A percentile compares a stretch with the other conserved stretches of the same genome.
Evolutionary conservation across 2,797 vertebrate species (phyloP).

Genomic region (Acipenser oxyrinchus): DNA sequence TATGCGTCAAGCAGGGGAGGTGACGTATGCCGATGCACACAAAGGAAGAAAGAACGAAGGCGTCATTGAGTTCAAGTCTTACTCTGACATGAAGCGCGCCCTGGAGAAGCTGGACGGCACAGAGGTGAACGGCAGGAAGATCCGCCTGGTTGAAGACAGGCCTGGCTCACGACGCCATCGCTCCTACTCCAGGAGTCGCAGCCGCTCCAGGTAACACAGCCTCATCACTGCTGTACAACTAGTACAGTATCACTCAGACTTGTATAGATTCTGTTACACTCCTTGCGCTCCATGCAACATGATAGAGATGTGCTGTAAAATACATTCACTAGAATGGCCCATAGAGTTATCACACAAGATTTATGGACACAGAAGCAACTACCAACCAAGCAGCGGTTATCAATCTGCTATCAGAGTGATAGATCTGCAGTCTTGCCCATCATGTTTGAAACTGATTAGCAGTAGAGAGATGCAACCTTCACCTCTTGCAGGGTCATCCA

Average conservation of each 20-base stretch:
- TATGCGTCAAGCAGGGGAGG: conserved; percentile 98
- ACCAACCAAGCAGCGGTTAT: too few species aligned
- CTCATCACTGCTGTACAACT: background rate
- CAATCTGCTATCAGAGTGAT: too few species aligned
- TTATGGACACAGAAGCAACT: too few species aligned
- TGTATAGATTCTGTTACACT: background rate
- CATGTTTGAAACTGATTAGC: too few species aligned
- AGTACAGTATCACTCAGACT: background rate
- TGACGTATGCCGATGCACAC: conserved; percentile 94
- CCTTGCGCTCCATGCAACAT: background rate
- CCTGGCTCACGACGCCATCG: conserved; percentile 76
- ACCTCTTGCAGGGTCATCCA: too few species aligned
- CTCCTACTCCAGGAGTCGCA: conserved; percentile 88
- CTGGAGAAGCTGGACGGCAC: conserved; percentile 94
- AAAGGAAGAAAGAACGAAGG: conserved; percentile 91
- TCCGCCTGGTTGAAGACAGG: conserved; percentile 89
- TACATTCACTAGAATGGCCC: too few species aligned
- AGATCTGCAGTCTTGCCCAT: too few species aligned
- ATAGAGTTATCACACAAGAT: too few species aligned
- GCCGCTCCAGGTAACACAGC: conserved; percentile 70
- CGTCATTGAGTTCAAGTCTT: conserved; percentile 93
- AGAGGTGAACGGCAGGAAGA: conserved; percentile 92
- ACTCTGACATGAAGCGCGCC: conserved; percentile 94
- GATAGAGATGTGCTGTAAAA: background rate
- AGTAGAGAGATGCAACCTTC: too few species aligned